A percentile compares a stretch with the other conserved stretches of the same genome.
Conservation (phyloP, 2,888 invertebrate genomes). For the Pycnomerus fuliginosus region DNA sequence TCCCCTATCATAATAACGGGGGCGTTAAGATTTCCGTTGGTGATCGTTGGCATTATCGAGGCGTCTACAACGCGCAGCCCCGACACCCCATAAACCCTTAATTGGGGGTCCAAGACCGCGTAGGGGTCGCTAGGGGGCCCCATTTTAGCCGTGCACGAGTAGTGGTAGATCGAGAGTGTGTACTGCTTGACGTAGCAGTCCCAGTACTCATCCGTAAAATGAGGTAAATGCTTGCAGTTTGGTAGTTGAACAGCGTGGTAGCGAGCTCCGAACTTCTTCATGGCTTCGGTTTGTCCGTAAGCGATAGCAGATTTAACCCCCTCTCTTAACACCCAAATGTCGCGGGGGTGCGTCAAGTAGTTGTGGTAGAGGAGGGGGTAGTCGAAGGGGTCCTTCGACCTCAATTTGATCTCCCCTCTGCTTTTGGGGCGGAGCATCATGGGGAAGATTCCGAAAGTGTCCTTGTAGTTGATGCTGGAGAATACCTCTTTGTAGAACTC, state of each 20-base stretch:
- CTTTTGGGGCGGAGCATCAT: conserved; percentile 90
- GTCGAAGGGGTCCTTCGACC: conserved; percentile 64
- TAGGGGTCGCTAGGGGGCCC: conserved; percentile 72
- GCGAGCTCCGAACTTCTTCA: conserved; percentile 77
- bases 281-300: conserved; percentile 73
- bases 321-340: conserved; percentile 79
- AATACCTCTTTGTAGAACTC: conserved; percentile 79
- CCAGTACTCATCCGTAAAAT: conserved; percentile 84
- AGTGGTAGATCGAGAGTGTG: conserved; percentile 85
- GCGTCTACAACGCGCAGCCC: conserved; percentile 84
- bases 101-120: conserved; percentile 78
- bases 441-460: conserved; percentile 80
- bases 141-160: conserved; percentile 85
- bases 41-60: conserved; percentile 84
- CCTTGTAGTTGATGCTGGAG: conserved; percentile 62
- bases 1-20: conserved; percentile 87
- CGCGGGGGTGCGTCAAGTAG: conserved; percentile 84
- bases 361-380: conserved; percentile 90
- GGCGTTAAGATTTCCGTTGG: conserved; percentile 85
- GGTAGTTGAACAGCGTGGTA: conserved; percentile 74
- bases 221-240: conserved; percentile 77
- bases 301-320: conserved; percentile 85
- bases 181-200: conserved; percentile 81
- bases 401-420: conserved; percentile 70
- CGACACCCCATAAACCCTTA: conserved; percentile 68